Conservation (phyloP, 2,113 vertebrate genomes). For the Lipophrys pholis region DNA sequence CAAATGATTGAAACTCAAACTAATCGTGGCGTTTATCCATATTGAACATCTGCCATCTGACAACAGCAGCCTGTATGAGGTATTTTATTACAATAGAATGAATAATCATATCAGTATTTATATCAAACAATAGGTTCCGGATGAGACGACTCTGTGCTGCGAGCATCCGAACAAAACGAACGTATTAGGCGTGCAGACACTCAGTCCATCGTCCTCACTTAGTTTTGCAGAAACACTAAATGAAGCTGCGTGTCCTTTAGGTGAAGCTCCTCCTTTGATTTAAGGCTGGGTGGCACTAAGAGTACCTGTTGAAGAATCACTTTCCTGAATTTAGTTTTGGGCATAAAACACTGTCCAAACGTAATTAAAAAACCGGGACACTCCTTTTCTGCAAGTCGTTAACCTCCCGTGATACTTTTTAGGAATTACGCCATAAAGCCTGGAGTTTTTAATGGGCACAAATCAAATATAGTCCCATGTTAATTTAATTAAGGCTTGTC, state of each 20-base stretch:
- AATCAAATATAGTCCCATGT: conserved; percentile 80
- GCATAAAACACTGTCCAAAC: conserved; percentile 81
- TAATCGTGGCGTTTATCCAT: too few relatives aligned
- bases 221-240: conserved; percentile 66
- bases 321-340: conserved; percentile 78
- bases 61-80: too few relatives aligned
- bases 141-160: conserved; percentile 16
- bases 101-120: too few relatives aligned
- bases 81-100: too few relatives aligned
- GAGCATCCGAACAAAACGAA: not conserved
- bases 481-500: conserved; percentile 84
- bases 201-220: conserved; percentile 58
- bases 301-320: conserved; percentile 77
- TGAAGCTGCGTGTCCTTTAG: conserved; percentile 73
- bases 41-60: too few relatives aligned
- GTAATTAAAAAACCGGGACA: conserved; percentile 75
- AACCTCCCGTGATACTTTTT: conserved; percentile 84
- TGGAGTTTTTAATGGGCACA: conserved; percentile 82
- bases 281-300: conserved; percentile 46
- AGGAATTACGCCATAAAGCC: conserved; percentile 78
- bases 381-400: conserved; percentile 75
- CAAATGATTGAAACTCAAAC: too few relatives aligned
- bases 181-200: conserved; percentile 51
- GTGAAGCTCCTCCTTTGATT: conserved; percentile 70
- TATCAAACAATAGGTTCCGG: conserved; percentile 59